These are phyloP conservation scores for Ladona fulva DNA, from an alignment of 1,140 invertebrate species.

Conservation along the genomic window DNA sequence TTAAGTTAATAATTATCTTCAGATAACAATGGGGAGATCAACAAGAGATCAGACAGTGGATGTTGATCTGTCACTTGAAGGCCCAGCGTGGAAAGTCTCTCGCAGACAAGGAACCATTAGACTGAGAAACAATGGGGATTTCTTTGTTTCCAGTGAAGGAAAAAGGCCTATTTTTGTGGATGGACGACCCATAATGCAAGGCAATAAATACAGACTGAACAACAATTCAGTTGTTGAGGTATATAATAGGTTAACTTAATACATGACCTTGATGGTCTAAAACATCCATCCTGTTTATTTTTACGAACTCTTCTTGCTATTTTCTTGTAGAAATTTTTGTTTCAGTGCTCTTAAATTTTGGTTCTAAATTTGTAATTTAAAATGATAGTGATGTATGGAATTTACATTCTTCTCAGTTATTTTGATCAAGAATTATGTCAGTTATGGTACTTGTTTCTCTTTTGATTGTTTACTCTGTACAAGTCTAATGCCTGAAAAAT, in stretches of 20 bases:
- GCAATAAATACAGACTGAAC: constrained; percentile 77
- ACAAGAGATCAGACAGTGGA: constrained; percentile 86
- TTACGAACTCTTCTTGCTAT: too few species aligned
- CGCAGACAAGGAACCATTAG: constrained; percentile 81
- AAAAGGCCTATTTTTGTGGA: constrained; percentile 91
- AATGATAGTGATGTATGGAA: too few species aligned
- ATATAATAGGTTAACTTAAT: constrained; percentile 24
- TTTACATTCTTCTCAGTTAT: too few species aligned
- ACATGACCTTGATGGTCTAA: too few species aligned
- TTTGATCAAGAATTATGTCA: too few species aligned
- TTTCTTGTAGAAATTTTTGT: too few species aligned
- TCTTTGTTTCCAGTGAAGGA: constrained; percentile 90
- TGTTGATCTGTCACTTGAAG: constrained; percentile 89
- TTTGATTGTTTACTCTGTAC: background rate
- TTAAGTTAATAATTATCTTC: constrained; percentile 20
- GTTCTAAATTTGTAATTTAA: too few species aligned
- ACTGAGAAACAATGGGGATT: constrained; percentile 84
- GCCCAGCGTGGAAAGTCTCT: constrained; percentile 76
- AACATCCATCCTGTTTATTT: too few species aligned
- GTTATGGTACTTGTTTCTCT: too few species aligned
- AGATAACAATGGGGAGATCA: constrained; percentile 85
- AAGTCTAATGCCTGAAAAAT: background rate
- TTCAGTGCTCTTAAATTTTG: too few species aligned
- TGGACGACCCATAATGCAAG: constrained; percentile 74
- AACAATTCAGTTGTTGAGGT: constrained; percentile 94